Evolutionary conservation across 2,113 vertebrate species (phyloP).

Genomic region (Thomomys bottae): DNA sequence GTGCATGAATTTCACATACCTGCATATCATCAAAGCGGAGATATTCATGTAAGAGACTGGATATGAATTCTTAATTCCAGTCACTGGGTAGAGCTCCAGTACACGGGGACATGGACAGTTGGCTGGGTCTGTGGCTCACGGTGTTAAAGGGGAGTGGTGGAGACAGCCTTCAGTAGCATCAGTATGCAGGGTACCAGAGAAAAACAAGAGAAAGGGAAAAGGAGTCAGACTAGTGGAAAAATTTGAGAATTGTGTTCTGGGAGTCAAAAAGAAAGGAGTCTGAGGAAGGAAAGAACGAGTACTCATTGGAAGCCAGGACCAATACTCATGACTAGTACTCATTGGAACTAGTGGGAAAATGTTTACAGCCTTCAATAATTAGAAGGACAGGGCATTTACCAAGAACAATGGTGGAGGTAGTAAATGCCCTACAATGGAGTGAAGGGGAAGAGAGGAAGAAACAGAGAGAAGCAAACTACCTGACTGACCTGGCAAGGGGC

Average conservation of each 20-base stretch:
- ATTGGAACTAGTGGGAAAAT: neutral
- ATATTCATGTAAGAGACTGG: neutral
- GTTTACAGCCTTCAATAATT: neutral
- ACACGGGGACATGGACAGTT: neutral
- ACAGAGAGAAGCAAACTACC: neutral
- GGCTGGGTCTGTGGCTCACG: neutral
- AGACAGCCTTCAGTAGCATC: neutral
- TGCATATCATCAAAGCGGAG: neutral
- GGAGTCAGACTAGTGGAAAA: neutral
- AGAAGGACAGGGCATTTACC: neutral
- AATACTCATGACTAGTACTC: too few relatives aligned
- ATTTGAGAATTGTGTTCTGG: neutral
- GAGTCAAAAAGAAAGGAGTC: neutral
- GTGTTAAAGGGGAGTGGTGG: neutral
- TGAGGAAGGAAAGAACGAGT: neutral
- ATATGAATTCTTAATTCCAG: neutral
- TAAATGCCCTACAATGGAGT: neutral
- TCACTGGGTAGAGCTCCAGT: neutral
- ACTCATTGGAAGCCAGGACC: neutral
- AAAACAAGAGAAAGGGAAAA: neutral
- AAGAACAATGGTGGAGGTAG: neutral
- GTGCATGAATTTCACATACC: neutral
- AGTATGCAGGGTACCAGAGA: neutral
- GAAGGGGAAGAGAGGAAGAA: neutral
- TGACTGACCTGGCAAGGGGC: neutral